Percentiles rank a stretch among this genome's conserved stretches.
phyloP scores from a whole-genome alignment of 2,113 vertebrate species.

The Dasypus novemcinctus region DNA sequence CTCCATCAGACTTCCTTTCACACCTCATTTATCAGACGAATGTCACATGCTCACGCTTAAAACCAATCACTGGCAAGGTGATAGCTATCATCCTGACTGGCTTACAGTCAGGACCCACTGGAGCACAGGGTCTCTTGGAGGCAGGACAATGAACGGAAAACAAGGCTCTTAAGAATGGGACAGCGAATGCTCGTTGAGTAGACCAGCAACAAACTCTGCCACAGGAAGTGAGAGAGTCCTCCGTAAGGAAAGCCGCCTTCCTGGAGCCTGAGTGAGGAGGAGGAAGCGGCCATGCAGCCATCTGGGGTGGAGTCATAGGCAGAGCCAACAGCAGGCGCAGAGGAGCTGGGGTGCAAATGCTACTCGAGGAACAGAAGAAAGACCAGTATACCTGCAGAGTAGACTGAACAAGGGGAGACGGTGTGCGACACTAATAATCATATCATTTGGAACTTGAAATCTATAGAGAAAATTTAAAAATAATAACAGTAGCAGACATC shows the following conservation, averaged over 20 bases:
- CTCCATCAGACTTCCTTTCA: background rate
- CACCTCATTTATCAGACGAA: background rate
- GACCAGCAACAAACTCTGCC: background rate
- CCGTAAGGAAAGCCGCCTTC: background rate
- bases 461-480: background rate
- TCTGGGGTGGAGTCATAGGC: no score
- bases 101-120: background rate
- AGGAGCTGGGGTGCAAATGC: background rate
- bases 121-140: background rate
- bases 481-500: background rate
- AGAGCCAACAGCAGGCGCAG: background rate
- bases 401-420: background rate
- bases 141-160: background rate
- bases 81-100: background rate
- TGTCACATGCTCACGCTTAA: background rate
- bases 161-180: background rate
- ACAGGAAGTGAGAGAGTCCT: background rate
- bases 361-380: background rate
- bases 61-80: background rate
- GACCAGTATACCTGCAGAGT: background rate
- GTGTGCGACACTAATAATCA: background rate
- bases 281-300: background rate
- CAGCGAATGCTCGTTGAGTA: no score
- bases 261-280: background rate
- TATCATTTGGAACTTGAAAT: background rate